These are phyloP conservation scores for Thripadectes ignobilis DNA, from an alignment of 2,797 vertebrate genomes.

Conservation along the genomic window DNA sequence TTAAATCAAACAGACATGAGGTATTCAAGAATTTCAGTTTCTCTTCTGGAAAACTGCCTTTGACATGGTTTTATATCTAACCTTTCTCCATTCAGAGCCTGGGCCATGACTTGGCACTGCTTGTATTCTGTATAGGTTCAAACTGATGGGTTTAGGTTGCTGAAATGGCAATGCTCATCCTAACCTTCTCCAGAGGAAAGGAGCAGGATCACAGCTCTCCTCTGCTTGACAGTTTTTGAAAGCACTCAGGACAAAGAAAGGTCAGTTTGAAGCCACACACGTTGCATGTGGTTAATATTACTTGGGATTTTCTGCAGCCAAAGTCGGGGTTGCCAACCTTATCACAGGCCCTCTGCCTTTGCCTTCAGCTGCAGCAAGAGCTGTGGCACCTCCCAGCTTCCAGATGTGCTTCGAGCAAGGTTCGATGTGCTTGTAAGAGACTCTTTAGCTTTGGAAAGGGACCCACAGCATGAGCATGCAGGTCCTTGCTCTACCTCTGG, in stretches of 20 bases:
- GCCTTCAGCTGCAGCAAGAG: background rate
- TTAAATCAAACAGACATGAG: background rate
- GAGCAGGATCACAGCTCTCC: background rate
- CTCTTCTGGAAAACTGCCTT: background rate
- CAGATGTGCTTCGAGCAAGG: background rate
- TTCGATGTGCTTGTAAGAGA: background rate
- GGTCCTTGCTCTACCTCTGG: background rate
- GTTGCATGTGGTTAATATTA: fast-evolving
- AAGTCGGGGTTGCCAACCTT: background rate
- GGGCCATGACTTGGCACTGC: background rate
- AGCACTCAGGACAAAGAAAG: background rate
- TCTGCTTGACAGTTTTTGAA: background rate
- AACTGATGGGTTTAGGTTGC: background rate
- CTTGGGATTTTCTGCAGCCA: background rate
- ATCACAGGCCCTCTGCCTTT: background rate
- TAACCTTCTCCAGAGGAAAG: background rate
- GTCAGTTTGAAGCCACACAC: background rate
- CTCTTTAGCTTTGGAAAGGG: background rate
- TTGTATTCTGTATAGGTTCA: background rate
- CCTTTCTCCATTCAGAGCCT: background rate
- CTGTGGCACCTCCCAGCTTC: background rate
- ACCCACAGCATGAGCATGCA: background rate
- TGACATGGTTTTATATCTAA: background rate
- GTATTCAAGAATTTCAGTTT: background rate
- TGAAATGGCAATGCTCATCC: background rate